Conservation (phyloP, 1,140 invertebrate species). For the Hycleus phaleratus region DNA sequence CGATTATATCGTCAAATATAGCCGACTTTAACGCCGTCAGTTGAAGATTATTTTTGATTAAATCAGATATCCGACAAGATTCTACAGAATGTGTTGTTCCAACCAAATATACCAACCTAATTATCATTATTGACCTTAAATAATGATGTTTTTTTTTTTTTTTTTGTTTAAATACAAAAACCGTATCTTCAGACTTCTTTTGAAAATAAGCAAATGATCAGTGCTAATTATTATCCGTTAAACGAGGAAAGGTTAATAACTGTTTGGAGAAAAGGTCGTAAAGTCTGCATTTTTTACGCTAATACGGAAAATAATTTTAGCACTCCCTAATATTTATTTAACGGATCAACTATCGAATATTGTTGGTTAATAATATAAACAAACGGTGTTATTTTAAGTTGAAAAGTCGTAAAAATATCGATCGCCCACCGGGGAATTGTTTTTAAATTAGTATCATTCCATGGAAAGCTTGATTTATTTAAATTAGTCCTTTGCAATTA, state of each 20-base stretch:
- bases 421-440: no score
- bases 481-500: neutral
- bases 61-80: neutral
- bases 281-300: constrained; percentile 13
- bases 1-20: no score
- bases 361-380: no score
- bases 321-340: neutral
- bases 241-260: constrained; percentile 13
- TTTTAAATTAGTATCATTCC: no score
- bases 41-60: neutral
- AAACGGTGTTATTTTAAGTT: neutral
- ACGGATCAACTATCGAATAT: no score
- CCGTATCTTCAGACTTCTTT: neutral
- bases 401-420: no score
- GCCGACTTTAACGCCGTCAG: no score
- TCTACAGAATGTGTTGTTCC: neutral
- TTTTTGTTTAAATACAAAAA: neutral
- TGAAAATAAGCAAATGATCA: neutral
- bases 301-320: neutral
- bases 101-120: neutral
- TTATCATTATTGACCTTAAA: neutral
- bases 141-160: neutral
- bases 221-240: neutral
- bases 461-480: no score
- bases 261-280: constrained; percentile 8